phyloP scores from a whole-genome alignment of 2,113 vertebrate genomes.

The Odocoileus virginianus region DNA sequence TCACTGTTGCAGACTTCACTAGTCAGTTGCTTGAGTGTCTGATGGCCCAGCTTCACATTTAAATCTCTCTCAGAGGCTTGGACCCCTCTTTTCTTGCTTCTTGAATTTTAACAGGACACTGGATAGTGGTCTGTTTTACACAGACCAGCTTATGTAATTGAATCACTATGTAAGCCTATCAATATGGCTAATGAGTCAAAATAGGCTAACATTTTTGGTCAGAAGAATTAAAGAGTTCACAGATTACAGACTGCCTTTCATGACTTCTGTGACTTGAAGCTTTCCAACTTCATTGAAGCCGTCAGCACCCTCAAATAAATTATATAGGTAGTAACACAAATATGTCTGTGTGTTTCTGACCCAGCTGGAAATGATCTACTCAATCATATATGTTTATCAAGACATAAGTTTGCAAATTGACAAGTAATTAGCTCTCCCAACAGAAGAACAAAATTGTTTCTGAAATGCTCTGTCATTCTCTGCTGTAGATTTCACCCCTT shows the following conservation, averaged over 20 bases:
- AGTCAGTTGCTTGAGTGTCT: neutral
- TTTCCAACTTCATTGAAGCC: conserved; percentile 26
- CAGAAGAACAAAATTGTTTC: conserved; percentile 33
- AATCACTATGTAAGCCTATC: neutral
- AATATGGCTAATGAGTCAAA: neutral
- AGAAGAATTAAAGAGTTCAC: conserved; percentile 6
- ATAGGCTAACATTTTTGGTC: neutral
- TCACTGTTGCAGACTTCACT: neutral
- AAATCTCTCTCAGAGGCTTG: neutral
- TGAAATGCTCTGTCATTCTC: conserved; percentile 23
- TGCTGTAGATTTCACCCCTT: neutral
- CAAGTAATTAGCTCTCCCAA: conserved; percentile 37
- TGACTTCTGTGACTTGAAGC: neutral
- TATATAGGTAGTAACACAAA: neutral
- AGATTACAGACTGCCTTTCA: neutral
- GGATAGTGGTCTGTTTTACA: neutral
- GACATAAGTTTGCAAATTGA: conserved; percentile 10
- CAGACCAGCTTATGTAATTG: neutral
- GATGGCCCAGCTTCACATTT: neutral
- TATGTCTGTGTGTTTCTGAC: conserved; percentile 21
- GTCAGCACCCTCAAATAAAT: conserved; percentile 7
- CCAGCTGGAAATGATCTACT: neutral
- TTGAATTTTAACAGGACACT: neutral
- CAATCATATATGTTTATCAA: conserved; percentile 39
- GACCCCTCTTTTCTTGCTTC: neutral